phyloP scores from a whole-genome alignment of 2,113 vertebrate genomes.

The Myodes glareolus region DNA sequence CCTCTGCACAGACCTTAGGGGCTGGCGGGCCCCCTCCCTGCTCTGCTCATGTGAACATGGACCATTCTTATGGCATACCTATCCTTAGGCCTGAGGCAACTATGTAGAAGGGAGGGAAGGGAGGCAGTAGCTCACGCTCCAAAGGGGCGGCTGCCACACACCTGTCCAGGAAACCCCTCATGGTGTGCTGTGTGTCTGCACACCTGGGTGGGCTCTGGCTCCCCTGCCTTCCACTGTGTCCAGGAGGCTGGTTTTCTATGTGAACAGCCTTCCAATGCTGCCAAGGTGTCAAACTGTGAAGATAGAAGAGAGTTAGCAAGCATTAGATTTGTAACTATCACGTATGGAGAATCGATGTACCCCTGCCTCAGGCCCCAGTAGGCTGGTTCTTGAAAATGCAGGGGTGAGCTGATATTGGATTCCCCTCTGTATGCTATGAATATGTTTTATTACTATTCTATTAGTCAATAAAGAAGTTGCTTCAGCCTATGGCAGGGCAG shows the following conservation, averaged over 20 bases:
- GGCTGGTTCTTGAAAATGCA: not conserved
- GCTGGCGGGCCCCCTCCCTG: not conserved
- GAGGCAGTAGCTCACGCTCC: not conserved
- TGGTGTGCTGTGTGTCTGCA: not conserved
- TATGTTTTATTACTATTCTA: too few species aligned
- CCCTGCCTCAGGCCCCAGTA: not conserved
- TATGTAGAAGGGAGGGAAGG: not conserved
- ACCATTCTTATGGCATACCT: not conserved
- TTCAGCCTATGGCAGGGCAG: too few species aligned
- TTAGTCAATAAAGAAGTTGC: too few species aligned
- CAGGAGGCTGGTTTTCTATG: not conserved
- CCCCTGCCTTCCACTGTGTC: not conserved
- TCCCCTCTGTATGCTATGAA: too few species aligned
- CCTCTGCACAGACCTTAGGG: not conserved
- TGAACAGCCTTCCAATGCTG: not conserved
- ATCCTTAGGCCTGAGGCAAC: not conserved
- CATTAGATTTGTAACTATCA: not conserved
- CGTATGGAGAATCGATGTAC: not conserved
- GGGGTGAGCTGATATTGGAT: not conserved
- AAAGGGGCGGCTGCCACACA: not conserved
- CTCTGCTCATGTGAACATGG: not conserved
- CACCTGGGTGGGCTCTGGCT: not conserved
- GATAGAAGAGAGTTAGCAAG: not conserved
- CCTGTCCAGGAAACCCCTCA: not conserved
- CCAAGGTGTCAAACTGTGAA: too few species aligned